These are phyloP conservation scores for Xerus inauris DNA, from an alignment of 2,113 vertebrate genomes.

Conservation along the genomic window DNA sequence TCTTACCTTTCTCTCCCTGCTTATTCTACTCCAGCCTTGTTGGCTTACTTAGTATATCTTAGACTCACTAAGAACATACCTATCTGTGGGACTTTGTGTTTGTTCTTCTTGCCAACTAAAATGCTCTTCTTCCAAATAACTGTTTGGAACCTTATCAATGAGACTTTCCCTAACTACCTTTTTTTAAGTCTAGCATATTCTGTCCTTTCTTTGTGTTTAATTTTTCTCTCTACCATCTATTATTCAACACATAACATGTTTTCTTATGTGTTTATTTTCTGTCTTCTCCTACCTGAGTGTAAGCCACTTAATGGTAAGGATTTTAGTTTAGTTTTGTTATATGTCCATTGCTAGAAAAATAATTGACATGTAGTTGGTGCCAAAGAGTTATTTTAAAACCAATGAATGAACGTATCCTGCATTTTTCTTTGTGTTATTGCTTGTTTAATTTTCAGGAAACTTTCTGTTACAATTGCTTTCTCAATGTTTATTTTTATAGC, in stretches of 20 bases:
- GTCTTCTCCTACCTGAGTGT: not conserved
- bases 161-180: not conserved
- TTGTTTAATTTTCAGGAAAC: not conserved
- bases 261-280: not conserved
- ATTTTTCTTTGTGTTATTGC: not conserved
- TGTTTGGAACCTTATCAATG: not conserved
- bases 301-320: not conserved
- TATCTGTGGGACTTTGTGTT: not conserved
- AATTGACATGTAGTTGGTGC: not conserved
- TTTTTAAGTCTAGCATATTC: not conserved
- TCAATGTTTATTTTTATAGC: not conserved
- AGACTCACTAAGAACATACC: not conserved
- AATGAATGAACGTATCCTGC: not conserved
- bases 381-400: slow-evolving; percentile 17
- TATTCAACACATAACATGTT: not conserved
- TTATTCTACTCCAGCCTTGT: not conserved
- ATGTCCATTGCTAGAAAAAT: not conserved
- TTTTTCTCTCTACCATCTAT: not conserved
- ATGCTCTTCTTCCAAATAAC: not conserved
- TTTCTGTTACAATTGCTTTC: slow-evolving; percentile 10
- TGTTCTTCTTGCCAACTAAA: not conserved
- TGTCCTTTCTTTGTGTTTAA: not conserved
- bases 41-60: not conserved
- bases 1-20: not conserved
- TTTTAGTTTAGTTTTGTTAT: not conserved